Base-by-base conservation (phyloP, 2,888 invertebrate genomes). In the Pinctada fucata region DNA sequence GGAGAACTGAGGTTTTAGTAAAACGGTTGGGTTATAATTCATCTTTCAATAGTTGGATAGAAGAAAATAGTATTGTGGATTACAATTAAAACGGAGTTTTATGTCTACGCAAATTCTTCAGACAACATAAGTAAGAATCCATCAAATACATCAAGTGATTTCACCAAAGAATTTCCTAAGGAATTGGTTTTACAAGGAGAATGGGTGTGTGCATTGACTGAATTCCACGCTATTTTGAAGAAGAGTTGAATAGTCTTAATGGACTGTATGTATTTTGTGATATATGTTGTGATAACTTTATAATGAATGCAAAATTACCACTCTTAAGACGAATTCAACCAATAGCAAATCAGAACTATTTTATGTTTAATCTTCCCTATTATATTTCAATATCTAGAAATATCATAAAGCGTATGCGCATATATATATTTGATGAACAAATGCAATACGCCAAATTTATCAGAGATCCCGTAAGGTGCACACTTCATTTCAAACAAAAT, bases 391-490 rank as follows among this genome's bases (percentile, higher is more conserved):
- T 52, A 52, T 52, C 58, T 52, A 52, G 58, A 10, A 52, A 52
- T 52, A 52, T 52, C 58, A 52, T 52, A 8, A 52, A 52, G 58
- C 58, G 58, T 52, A 52, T 52, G 58, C 58, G 58, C 58, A 52
- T 52, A 52, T 52, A 52, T 52, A 52, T 52, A 52, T 52, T 8
- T 52, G 10, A 8, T 52, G 10, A 10, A 52, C 10, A 52, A 52
- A 52, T 52, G 58, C 58, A 52, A 52, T 52, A 10, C 58, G 58
- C 58, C 58, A 52, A 52, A 52, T 52, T 52, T 10, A 52, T 52
- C 58, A 52, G 58, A 52, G 58, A 52, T 10, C 58, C 58, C 58
- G 58, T 52, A 52, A 52, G 58, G 58, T 52, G 58, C 58, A 52
- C 58, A 52, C 58, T 52, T 52, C 58, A 52, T 52, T 52, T 52